Base-by-base conservation (phyloP, 2,797 vertebrate genomes). In the Cyprinodon diabolis region DNA sequence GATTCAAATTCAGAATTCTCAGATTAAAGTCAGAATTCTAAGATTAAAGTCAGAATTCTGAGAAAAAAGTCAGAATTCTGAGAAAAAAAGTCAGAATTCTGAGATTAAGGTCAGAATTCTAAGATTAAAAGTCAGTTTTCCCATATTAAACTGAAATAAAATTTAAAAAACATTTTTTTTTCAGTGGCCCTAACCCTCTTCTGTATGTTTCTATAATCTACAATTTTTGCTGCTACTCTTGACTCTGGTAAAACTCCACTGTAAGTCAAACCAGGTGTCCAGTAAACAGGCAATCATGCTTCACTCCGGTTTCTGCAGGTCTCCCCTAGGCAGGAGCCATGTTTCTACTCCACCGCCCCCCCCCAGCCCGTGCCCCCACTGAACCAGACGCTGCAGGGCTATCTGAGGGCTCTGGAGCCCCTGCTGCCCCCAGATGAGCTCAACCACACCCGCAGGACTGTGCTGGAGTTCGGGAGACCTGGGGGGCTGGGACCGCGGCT, bases 341-440 rank as follows among this genome's bases (percentile, higher is more conserved):
- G 82, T 48, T 91, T 84, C 35, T 90, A 82, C 57, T 90, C 90
- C 52, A 83, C 90, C 0, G 94, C 94, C 72, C 93, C 94, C 8
- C 80, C 86, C 1, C 95, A 96, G 87, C 95, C 95, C 0, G 94
- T 96, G 9, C 96, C 96, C 0, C 91, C 93, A 0, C 89, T 96
- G 47, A 75, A 82, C 8, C 93, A 95, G 84, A 96, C 95, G 10
- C 88, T 96, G 69, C 89, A 93, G 83, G 90, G 86, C 0, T 96
- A 96, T 84, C 87, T 96, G 74, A 88, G 76, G 58, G 91, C 94
- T 1, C 85, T 97, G 86, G 95, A 96, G 90, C 96, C 96, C 5
- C 89, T 96, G 60, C 65, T 97, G 35, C 95, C 94, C 23, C 87
- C 91, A 0, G 94, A 95, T 0, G 96, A 97, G 84, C 80, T 96